Conservation (phyloP, 2,797 vertebrate genomes). For the Crocidura indochinensis region DNA sequence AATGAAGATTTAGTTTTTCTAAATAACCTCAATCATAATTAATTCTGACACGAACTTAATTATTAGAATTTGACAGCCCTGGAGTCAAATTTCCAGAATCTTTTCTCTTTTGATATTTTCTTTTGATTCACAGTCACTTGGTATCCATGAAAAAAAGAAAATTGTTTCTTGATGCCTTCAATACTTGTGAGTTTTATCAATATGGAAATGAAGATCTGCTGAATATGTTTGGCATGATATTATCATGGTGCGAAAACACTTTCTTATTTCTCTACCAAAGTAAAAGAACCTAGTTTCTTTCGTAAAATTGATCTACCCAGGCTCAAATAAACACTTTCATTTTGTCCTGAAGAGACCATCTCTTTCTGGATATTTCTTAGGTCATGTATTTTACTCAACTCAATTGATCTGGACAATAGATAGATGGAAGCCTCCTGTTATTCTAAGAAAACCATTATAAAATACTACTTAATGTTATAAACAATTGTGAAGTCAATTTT, state of each 20-base stretch:
- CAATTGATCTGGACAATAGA: not conserved
- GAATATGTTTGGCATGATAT: not conserved
- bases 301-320: not conserved
- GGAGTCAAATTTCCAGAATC: not conserved
- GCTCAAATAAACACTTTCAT: not conserved
- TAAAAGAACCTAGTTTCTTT: not conserved
- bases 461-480: not conserved
- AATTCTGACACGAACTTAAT: not conserved
- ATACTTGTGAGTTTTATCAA: not conserved
- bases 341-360: not conserved
- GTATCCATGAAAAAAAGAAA: not conserved
- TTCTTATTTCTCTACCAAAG: constrained; percentile 15
- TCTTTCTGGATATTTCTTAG: not conserved
- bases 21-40: not conserved
- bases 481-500: not conserved
- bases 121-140: not conserved
- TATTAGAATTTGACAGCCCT: not conserved
- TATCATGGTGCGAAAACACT: not conserved
- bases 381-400: constrained; percentile 24
- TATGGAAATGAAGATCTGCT: not conserved
- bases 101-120: not conserved
- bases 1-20: constrained; percentile 27
- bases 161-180: not conserved
- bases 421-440: not conserved
- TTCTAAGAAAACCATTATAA: not conserved